A percentile compares a stretch with the other conserved stretches of the same genome.
phyloP scores from a whole-genome alignment of 2,113 vertebrate genomes.

The Dicaeum eximium region DNA sequence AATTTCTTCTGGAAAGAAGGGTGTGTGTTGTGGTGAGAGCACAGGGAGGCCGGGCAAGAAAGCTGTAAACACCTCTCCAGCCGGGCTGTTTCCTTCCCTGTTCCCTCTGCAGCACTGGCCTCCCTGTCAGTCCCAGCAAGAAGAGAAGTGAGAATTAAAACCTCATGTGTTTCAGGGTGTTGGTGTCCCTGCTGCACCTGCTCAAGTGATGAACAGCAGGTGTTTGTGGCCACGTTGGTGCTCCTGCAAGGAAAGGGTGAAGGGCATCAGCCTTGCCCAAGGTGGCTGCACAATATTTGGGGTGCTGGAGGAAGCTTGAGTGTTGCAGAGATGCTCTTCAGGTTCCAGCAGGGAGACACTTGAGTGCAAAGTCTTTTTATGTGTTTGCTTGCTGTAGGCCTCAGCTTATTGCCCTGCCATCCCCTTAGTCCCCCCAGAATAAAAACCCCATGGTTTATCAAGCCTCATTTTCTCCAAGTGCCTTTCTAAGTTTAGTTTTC shows the following conservation, averaged over 20 bases:
- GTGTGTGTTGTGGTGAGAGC: conserved; percentile 57
- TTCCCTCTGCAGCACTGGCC: neutral
- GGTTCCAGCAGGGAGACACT: neutral
- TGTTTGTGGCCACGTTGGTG: neutral
- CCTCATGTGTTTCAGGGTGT: neutral
- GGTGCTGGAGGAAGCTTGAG: neutral
- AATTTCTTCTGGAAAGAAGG: conserved; percentile 61
- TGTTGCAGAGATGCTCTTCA: neutral
- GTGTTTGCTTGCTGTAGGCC: neutral
- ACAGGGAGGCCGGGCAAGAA: conserved; percentile 17
- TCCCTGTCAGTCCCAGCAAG: neutral
- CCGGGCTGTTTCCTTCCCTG: conserved; percentile 27
- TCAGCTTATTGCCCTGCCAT: neutral
- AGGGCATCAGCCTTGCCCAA: fast-evolving
- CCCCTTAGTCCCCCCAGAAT: neutral
- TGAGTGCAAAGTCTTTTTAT: fast-evolving
- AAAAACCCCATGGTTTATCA: neutral
- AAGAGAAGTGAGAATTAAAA: conserved; percentile 54
- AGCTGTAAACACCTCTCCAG: conserved; percentile 38
- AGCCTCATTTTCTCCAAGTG: conserved; percentile 3
- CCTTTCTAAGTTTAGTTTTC: conserved; percentile 35
- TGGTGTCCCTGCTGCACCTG: neutral
- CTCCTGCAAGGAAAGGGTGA: neutral
- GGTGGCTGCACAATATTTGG: fast-evolving
- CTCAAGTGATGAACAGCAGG: neutral